Evolutionary conservation across 2,797 vertebrate species (phyloP).

Genomic region (Melanotaenia pygmaea): DNA sequence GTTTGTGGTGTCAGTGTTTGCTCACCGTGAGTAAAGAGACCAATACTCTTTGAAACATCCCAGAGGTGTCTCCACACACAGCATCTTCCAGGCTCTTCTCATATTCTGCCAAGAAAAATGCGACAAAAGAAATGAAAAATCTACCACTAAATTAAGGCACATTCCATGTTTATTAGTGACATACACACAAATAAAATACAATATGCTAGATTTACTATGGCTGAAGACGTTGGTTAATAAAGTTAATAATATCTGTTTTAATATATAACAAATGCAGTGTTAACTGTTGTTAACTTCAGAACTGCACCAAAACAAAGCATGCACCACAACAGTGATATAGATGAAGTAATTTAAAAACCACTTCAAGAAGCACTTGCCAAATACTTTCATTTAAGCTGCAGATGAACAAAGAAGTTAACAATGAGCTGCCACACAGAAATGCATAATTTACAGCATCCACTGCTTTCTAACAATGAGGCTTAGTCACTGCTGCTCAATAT

Average conservation of each 20-base stretch:
- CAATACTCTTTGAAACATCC: slow-evolving; percentile 93
- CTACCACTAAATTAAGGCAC: neutral
- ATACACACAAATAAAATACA: neutral
- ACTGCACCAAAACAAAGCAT: neutral
- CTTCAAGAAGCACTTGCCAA: neutral
- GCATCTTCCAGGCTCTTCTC: slow-evolving; percentile 87
- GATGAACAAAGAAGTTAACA: slow-evolving; percentile 31
- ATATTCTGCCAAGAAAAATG: slow-evolving; percentile 78
- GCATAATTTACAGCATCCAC: slow-evolving; percentile 52
- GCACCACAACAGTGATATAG: neutral
- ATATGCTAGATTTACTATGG: neutral
- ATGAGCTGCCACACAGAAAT: slow-evolving; percentile 19
- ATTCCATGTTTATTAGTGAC: neutral
- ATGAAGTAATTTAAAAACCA: neutral
- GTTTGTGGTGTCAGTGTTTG: neutral
- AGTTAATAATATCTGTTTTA: neutral
- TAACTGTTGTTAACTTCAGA: neutral
- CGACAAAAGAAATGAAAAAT: neutral
- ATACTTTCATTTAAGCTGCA: slow-evolving; percentile 2
- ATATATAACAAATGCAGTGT: neutral
- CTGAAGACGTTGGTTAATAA: neutral
- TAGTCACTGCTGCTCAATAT: slow-evolving; percentile 41
- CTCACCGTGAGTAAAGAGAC: slow-evolving; percentile 92
- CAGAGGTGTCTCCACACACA: slow-evolving; percentile 91
- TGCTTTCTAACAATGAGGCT: slow-evolving; percentile 54